Percentiles rank a stretch among this genome's conserved stretches.
Conservation (phyloP, 2,888 invertebrate species). For the Watsonalla cultraria region DNA sequence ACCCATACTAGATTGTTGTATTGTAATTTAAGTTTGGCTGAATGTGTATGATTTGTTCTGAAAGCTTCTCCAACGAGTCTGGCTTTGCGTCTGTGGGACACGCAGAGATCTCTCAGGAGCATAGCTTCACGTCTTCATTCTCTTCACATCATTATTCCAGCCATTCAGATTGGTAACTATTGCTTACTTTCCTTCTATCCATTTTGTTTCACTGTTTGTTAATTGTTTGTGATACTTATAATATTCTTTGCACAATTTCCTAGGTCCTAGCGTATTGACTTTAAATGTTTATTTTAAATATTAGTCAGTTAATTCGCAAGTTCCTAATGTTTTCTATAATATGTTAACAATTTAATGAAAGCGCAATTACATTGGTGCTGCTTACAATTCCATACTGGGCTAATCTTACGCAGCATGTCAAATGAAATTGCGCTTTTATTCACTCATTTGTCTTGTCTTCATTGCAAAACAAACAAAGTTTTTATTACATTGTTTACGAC, state of each 20-base stretch:
- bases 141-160: constrained; percentile 69
- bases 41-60: constrained; percentile 10
- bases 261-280: not conserved
- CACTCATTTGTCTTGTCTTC: constrained; percentile 10
- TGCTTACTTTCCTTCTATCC: constrained; percentile 1
- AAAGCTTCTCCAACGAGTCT: constrained; percentile 74
- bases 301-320: not conserved
- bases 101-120: constrained; percentile 65
- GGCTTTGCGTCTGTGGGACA: constrained; percentile 75
- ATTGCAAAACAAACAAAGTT: constrained; percentile 5
- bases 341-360: not conserved
- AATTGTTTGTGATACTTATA: constrained; percentile 16
- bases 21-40: constrained; percentile 6
- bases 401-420: too few species aligned
- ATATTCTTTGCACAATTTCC: constrained; percentile 13
- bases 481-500: not conserved
- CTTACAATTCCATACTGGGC: too few species aligned
- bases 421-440: not conserved
- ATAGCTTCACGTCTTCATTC: constrained; percentile 66
- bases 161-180: constrained; percentile 64
- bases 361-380: too few species aligned
- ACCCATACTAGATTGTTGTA: not conserved
- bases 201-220: constrained; percentile 9
- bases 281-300: not conserved
- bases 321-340: not conserved